Evolutionary conservation across 30 jellyfish, hydroid and myxozoan genomes (phyloP), one percentile per base, ranked within the genome.

Genomic region (Nemopilema nomurai): DNA sequence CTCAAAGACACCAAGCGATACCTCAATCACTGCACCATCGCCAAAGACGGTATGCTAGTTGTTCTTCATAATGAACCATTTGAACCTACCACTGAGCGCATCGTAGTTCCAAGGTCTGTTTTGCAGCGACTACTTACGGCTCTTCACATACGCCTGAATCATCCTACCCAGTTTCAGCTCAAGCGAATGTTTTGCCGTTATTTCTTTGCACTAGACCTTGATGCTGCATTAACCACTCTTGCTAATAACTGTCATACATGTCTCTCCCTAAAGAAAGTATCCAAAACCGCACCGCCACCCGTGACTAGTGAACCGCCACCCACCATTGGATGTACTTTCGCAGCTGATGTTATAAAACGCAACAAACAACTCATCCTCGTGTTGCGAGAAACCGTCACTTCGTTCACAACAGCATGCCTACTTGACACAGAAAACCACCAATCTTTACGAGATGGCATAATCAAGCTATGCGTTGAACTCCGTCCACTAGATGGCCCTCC

Each of bases 111-210:
- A 7, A 74, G 89, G n/a, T 76, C 70, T 8, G 90, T 77, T 1
- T 49, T 72, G 18, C 84, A 32, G 25, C 90, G 83, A 6, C 63
- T 85, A 3, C 89, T 85, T 25, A 85, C 94, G 8, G 94, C 94
- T 31, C 89, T 85, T 18, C 94, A 64, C 82, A 53, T 85, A 23
- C 62, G 53, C 64, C 71, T 85, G 0, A 62, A 23, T 57, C 91
- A 85, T 32, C 94, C 89, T 17, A 73, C 90, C 0, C 0, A 41
- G 6, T 73, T 51, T 30, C 94, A 73, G 83, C 30, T 85, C 18
- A 76, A 53, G 49, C 65, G 16, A 29, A 82, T 85, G 28, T 23
- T 76, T 41, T 41, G 25, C 30, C 83, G 90, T 16, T 25, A 85
- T 33, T 85, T 85, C 49, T 85, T 32, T 76, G 90, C 90, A 4